phyloP scores from a whole-genome alignment of 1,140 invertebrate genomes.

The Nautilus pompilius region DNA sequence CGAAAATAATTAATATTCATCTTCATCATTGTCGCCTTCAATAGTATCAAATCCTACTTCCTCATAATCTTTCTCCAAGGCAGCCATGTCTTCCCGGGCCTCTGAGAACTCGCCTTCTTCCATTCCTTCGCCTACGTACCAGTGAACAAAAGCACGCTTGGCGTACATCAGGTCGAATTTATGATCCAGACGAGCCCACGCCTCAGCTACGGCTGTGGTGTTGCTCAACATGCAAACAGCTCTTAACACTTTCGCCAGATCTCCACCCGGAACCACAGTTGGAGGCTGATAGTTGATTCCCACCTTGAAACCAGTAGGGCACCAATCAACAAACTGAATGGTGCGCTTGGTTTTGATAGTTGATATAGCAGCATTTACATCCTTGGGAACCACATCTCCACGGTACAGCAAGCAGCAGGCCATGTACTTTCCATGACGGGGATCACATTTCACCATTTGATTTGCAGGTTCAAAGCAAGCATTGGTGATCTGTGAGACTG shows the following conservation, averaged over 20 bases:
- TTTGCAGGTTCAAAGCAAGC: constrained; percentile 81
- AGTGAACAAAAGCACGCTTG: constrained; percentile 64
- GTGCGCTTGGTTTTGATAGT: constrained; percentile 66
- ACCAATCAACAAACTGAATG: constrained; percentile 78
- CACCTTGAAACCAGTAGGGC: constrained; percentile 68
- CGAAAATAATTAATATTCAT: constrained; percentile 64
- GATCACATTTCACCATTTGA: constrained; percentile 82
- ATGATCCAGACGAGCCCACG: constrained; percentile 66
- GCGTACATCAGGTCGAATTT: constrained; percentile 82
- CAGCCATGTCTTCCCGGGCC: constrained; percentile 70
- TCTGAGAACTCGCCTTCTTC: constrained; percentile 72
- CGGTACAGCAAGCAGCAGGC: constrained; percentile 42
- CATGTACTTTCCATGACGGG: constrained; percentile 70
- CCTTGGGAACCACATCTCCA: constrained; percentile 66
- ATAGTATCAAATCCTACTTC: constrained; percentile 65
- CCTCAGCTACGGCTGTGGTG: constrained; percentile 77
- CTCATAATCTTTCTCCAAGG: constrained; percentile 76
- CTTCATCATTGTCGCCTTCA: constrained; percentile 53
- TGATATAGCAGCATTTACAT: constrained; percentile 82
- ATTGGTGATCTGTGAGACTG: constrained; percentile 62
- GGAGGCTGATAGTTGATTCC: constrained; percentile 44
- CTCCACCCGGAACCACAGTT: constrained; percentile 66
- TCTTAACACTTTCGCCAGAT: constrained; percentile 62
- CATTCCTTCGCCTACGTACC: constrained; percentile 74
- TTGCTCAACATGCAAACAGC: constrained; percentile 75